phyloP scores from a whole-genome alignment of 2,888 invertebrate species.

The Apamea epomidion region DNA sequence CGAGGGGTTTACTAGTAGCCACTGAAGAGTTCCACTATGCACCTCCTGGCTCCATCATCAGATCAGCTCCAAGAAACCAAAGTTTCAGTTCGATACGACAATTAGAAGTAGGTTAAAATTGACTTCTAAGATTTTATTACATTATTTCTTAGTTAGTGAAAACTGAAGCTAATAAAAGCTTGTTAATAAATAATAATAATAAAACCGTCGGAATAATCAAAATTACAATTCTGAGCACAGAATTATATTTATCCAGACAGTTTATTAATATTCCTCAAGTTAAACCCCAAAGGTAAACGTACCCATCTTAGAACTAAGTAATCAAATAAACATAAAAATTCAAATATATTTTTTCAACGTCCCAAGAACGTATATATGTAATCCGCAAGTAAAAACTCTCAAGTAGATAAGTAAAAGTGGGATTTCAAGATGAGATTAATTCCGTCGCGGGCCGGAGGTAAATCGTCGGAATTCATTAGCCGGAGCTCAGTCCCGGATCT shows the following conservation, averaged over 20 bases:
- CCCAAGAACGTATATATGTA: constrained; percentile 22
- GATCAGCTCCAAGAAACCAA: too few species aligned
- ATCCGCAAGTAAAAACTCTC: constrained; percentile 39
- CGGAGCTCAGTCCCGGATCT: constrained; percentile 53
- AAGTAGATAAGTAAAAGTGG: constrained; percentile 63
- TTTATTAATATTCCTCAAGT: constrained; percentile 11
- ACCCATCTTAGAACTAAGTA: constrained; percentile 45
- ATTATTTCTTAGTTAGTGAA: too few species aligned
- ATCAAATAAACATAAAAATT: constrained; percentile 55
- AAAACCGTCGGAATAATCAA: neutral
- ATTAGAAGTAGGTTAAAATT: too few species aligned
- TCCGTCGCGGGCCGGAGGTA: constrained; percentile 60
- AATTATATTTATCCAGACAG: neutral
- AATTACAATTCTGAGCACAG: neutral
- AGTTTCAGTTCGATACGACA: too few species aligned
- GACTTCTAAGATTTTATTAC: too few species aligned
- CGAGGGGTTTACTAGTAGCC: too few species aligned
- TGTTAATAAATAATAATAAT: too few species aligned
- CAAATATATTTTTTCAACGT: constrained; percentile 25
- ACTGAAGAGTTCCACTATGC: too few species aligned
- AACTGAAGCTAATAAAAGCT: too few species aligned
- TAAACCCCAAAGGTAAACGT: constrained; percentile 19
- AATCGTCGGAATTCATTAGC: constrained; percentile 75
- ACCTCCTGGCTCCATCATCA: too few species aligned
- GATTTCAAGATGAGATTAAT: constrained; percentile 72